Evolutionary conservation across 2,888 invertebrate genomes (phyloP).

Genomic region (Habrosyne pyritoides): DNA sequence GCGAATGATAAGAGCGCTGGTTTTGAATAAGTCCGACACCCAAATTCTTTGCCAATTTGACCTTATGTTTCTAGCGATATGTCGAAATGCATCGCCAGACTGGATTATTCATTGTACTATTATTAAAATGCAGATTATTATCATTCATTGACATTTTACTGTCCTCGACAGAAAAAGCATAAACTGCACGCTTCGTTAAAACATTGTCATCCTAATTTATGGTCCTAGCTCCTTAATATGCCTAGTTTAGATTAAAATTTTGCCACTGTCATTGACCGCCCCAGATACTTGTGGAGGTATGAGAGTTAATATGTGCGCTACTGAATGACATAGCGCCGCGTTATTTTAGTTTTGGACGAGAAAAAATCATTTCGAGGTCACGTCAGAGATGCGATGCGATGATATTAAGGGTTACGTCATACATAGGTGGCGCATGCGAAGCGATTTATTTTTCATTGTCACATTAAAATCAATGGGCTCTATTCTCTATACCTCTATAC

Average conservation of each 20-base stretch:
- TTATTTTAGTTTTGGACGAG: constrained; percentile 67
- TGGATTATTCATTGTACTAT: constrained; percentile 3
- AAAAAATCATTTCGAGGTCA: constrained; percentile 67
- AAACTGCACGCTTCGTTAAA: constrained; percentile 21
- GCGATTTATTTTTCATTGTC: constrained; percentile 22
- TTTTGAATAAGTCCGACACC: neutral
- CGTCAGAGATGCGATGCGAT: constrained; percentile 46
- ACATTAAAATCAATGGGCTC: neutral
- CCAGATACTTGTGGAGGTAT: constrained; percentile 64
- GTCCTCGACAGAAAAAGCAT: constrained; percentile 15
- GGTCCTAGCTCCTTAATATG: constrained; percentile 35
- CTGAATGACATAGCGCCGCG: constrained; percentile 61
- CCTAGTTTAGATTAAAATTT: constrained; percentile 45
- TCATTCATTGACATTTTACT: constrained; percentile 3
- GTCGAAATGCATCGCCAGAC: neutral
- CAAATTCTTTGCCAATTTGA: constrained; percentile 1
- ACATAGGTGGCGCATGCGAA: constrained; percentile 42
- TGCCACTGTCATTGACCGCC: constrained; percentile 72
- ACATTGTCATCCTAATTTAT: constrained; percentile 39
- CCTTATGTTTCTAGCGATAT: constrained; percentile 7
- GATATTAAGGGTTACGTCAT: constrained; percentile 57
- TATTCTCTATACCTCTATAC: neutral
- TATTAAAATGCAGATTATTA: constrained; percentile 10
- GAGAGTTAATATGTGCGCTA: constrained; percentile 58
- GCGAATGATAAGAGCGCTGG: neutral